Evolutionary conservation across 2,797 vertebrate genomes (phyloP), one percentile per base, ranked within the genome.

Genomic region (Fringilla coelebs): DNA sequence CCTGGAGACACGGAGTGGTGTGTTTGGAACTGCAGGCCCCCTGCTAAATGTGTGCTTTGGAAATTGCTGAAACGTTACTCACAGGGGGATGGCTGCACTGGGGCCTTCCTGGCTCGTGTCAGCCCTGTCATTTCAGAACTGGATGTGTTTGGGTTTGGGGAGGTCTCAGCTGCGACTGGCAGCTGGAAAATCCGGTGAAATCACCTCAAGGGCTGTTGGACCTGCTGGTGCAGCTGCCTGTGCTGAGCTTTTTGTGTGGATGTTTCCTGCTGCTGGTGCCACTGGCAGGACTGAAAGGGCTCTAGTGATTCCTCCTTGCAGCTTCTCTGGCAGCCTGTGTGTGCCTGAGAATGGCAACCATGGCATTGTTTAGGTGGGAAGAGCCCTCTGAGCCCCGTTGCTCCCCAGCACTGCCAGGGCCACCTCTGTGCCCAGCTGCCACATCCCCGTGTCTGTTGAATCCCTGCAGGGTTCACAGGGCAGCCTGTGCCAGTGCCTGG

Each of bases 11-110:
- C 13, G 0, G 1, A 0, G 48, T 1, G 17, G 3, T 5, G 10
- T 19, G 60, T 34, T 31, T 43, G 46, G 46, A 8, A 19, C 10
- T 5, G 70, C 48, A 6, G 45, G 38, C 13, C 6, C 9, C 0
- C 0, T 11, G 1, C 32, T 11, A 12, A 25, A 10, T 0, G 7
- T 0, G 0, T 13, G 55, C 0, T 62, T n/a, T 57, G 49, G 43
- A 7, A 16, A 12, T 57, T 7, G 32, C 36, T 26, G 2, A 5
- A 12, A 4, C 1, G 1, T 51, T 2, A 28, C 58, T 62, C 60
- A 26, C 9, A 0, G 51, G 0, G 38, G 65, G 13, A 6, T 20
- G 48, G 78, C 57, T 75, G 74, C 36, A 2, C 12, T 6, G 29
- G 45, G 18, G 31, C 2, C 38, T 8, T 66, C n/a, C 66, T 18